Base-by-base conservation (phyloP, 2,113 vertebrate species). In the Empidonax alnorum region DNA sequence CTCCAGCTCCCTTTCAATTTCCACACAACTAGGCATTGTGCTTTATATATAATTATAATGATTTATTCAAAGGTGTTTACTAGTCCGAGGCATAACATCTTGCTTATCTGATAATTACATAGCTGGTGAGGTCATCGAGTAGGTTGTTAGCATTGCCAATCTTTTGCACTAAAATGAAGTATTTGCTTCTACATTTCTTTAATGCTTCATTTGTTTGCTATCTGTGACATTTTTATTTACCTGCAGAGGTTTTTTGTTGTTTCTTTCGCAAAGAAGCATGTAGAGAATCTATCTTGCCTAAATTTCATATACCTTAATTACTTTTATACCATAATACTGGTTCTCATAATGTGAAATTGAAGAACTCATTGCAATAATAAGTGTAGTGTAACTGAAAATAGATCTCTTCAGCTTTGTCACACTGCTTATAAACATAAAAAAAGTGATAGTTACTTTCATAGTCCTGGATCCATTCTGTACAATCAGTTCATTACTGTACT, bases 1-100 rank as follows among this genome's bases (percentile, higher is more conserved):
- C 83, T 92, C 53, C 80, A 94, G 73, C 69, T 69, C 80, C 69
- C 58, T 95, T 95, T 89, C 73, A 37, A n/a, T 94, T 93, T 92
- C 44, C 80, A 87, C 79, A 89, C 49, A 93, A 61, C 69, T 53
- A 89, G 73, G 84, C 83, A 82, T 96, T 96, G 93, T 95, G 79
- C 42, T 89, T 94, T 93, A 71, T 75, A 72, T 62, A 42, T 84
- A 93, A 78, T 95, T 94, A 87, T 62, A 92, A 95, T 92, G 76
- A 96, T 94, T 96, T 93, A 95, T 95, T 96, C 79, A 61, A 92
- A 96, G 53, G 76, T 95, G 73, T 90, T 96, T 89, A 90, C 59
- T 74, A 86, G 88, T 84, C 76, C 78, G 81, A 92, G 49, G 41
- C 85, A 72, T 49, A 94, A 87, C 30, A 30, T 68, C 66, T 92